These are phyloP conservation scores for Propsilocerus akamusi DNA, from an alignment of 1,140 invertebrate genomes.

Conservation along the genomic window DNA sequence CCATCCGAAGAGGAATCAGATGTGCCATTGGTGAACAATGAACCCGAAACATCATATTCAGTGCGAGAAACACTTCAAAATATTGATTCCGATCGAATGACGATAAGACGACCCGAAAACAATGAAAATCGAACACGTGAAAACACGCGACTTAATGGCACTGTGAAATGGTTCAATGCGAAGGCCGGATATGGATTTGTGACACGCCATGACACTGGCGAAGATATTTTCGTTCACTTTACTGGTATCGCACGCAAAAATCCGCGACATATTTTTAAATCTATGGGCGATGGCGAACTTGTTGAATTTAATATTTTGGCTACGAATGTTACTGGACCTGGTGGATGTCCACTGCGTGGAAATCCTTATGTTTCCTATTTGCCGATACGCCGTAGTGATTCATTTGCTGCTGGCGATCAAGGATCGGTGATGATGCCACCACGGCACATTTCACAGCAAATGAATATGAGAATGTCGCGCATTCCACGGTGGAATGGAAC, in stretches of 20 bases:
- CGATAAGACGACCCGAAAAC: too few species aligned
- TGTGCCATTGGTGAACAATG: too few species aligned
- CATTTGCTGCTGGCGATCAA: neutral
- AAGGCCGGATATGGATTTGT: slow-evolving; percentile 89
- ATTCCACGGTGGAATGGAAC: neutral
- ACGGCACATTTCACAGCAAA: neutral
- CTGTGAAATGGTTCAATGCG: slow-evolving; percentile 90
- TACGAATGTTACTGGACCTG: slow-evolving; percentile 69
- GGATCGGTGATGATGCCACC: neutral
- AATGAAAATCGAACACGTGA: neutral
- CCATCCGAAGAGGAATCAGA: too few species aligned
- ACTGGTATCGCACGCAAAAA: slow-evolving; percentile 78
- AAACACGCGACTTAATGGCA: slow-evolving; percentile 51
- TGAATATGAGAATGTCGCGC: neutral
- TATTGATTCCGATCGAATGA: too few species aligned
- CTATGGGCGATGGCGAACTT: slow-evolving; percentile 76
- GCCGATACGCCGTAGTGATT: slow-evolving; percentile 25
- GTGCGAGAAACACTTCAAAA: too few species aligned
- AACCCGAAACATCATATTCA: too few species aligned
- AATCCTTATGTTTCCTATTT: slow-evolving; percentile 71
- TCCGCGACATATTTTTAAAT: slow-evolving; percentile 69
- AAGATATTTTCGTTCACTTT: slow-evolving; percentile 87
- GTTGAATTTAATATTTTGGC: slow-evolving; percentile 88
- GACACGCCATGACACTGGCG: slow-evolving; percentile 76
- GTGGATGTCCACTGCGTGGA: slow-evolving; percentile 59